These are phyloP conservation scores for Sinohyriopsis cumingii DNA, from an alignment of 2,888 invertebrate genomes.

Conservation along the genomic window DNA sequence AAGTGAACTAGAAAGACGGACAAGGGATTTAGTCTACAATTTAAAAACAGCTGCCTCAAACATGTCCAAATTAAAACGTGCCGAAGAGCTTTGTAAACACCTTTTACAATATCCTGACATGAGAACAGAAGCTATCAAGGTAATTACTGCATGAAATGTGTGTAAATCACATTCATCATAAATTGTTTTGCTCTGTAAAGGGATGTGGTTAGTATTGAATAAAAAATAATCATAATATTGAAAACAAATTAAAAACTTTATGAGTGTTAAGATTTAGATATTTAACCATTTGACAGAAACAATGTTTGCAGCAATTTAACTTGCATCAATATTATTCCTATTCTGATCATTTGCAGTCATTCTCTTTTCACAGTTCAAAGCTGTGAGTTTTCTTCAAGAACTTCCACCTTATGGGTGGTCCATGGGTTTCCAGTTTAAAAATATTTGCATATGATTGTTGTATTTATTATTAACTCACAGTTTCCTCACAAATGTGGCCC, in stretches of 20 bases:
- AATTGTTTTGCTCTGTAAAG: too few relatives aligned
- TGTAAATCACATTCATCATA: not conserved
- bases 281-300: not conserved
- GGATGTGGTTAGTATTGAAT: not conserved
- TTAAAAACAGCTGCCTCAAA: conserved; percentile 47
- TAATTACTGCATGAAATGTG: conserved; percentile 15
- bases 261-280: not conserved
- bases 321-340: too few relatives aligned
- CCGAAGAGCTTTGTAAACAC: conserved; percentile 83
- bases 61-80: conserved; percentile 77
- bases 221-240: not conserved
- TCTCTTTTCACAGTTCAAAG: too few relatives aligned
- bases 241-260: not conserved
- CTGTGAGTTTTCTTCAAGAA: too few relatives aligned
- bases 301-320: not conserved
- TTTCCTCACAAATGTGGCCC: too few relatives aligned
- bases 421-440: too few relatives aligned
- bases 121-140: conserved; percentile 81
- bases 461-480: too few relatives aligned
- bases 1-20: conserved; percentile 18
- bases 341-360: too few relatives aligned
- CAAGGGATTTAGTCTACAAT: conserved; percentile 50
- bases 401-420: too few relatives aligned
- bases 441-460: too few relatives aligned
- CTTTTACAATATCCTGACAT: conserved; percentile 84